Percentiles rank a stretch among this genome's conserved stretches.
phyloP scores from a whole-genome alignment of 2,888 invertebrate species.

The Hyppa rectilinea region DNA sequence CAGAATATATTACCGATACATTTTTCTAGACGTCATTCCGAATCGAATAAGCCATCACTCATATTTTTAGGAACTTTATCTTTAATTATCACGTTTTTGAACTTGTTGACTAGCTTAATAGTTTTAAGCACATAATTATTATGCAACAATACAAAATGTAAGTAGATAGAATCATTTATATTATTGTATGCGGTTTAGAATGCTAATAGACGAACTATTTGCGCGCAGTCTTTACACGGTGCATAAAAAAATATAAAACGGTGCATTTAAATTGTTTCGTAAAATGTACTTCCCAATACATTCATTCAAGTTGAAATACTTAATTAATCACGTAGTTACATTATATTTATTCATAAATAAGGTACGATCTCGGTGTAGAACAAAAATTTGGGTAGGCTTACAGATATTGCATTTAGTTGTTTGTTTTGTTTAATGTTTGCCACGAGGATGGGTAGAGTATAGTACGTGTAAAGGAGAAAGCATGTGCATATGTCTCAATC shows the following conservation, averaged over 20 bases:
- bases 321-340: background rate
- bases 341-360: slow-evolving; percentile 6
- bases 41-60: too few species aligned
- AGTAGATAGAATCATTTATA: background rate
- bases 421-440: background rate
- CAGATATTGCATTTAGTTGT: background rate
- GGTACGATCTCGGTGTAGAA: slow-evolving; percentile 27
- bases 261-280: slow-evolving; percentile 1
- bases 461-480: background rate
- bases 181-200: background rate
- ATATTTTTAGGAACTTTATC: too few species aligned
- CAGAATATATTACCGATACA: too few species aligned
- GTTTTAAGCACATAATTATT: too few species aligned
- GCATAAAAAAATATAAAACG: background rate
- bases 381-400: background rate
- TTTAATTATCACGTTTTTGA: too few species aligned
- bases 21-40: too few species aligned
- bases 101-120: too few species aligned
- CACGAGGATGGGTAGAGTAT: background rate
- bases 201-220: background rate
- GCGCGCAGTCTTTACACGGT: background rate
- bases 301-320: background rate
- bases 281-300: background rate
- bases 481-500: background rate
- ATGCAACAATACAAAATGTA: background rate